phyloP scores from a whole-genome alignment of 2,797 vertebrate species.

The Enoplosus armatus region DNA sequence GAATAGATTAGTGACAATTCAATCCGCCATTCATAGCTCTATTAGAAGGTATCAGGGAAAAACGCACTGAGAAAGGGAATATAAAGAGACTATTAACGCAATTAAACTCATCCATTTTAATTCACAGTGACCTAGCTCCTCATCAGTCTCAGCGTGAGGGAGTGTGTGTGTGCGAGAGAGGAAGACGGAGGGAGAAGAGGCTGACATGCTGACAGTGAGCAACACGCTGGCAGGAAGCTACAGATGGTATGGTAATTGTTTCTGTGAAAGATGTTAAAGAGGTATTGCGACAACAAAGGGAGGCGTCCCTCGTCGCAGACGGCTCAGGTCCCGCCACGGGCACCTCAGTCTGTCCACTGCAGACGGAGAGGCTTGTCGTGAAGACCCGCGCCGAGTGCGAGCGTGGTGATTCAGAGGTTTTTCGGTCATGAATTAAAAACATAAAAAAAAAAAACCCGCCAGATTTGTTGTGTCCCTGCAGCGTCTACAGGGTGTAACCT shows the following conservation, averaged over 20 bases:
- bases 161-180: background rate
- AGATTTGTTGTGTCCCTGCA: slow-evolving; percentile 29
- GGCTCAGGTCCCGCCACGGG: slow-evolving; percentile 69
- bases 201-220: slow-evolving; percentile 68
- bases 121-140: slow-evolving; percentile 62
- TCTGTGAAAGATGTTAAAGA: slow-evolving; percentile 80
- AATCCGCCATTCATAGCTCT: slow-evolving; percentile 44
- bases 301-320: slow-evolving; percentile 63
- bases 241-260: slow-evolving; percentile 86
- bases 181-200: slow-evolving; percentile 32
- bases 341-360: slow-evolving; percentile 64
- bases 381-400: slow-evolving; percentile 19
- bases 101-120: slow-evolving; percentile 67
- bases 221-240: slow-evolving; percentile 72
- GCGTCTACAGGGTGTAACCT: slow-evolving; percentile 16
- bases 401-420: slow-evolving; percentile 16
- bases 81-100: slow-evolving; percentile 62
- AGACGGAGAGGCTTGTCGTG: slow-evolving; percentile 43
- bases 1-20: slow-evolving; percentile 66
- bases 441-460: slow-evolving; percentile 11
- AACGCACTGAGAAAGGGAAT: slow-evolving; percentile 47
- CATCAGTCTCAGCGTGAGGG: slow-evolving; percentile 47
- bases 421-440: slow-evolving; percentile 40
- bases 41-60: slow-evolving; percentile 48
- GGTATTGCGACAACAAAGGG: slow-evolving; percentile 79